Evolutionary conservation across 2,113 vertebrate species (phyloP), one percentile per base, ranked within the genome.

Genomic region (Gallinago undulata): DNA sequence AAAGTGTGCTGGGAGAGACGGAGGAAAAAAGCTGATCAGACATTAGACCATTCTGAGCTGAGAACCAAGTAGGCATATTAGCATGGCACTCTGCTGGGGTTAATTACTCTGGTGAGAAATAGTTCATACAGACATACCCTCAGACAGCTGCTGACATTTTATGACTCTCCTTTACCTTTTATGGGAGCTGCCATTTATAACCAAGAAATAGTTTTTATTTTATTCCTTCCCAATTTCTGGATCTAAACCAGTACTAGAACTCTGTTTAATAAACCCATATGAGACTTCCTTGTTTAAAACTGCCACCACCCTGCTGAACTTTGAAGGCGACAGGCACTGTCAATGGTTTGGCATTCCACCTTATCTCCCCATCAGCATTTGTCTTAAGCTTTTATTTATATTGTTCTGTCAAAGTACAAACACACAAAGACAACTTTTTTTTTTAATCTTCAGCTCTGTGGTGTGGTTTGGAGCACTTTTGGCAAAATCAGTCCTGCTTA

Each of bases 351-450:
- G 39, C 57, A 53, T 84, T 72, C 59, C n/a, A 66, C 22, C 13
- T 86, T 74, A 77, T 86, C 64, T 75, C 35, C 84, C n/a, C 27
- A 60, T 89, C 66, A 82, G 16, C 27, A 43, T 78, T 89, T 91
- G 53, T 89, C 27, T 84, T 70, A 59, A 90, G 28, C 41, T 84
- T 84, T 90, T 93, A 39, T 92, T 94, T 91, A 13, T 64, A 56
- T 72, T 89, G 27, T 82, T 81, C 60, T 78, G 21, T 80, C 67
- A 80, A 92, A 90, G 59, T 60, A 13, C 88, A 95, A 95, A 72
- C 35, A 67, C 35, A 63, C 15, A 89, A 59, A 81, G n/a, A 72
- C 33, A 76, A 56, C 24, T 69, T 78, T 77, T 86, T 55, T 33
- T 82, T 86, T 55, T 33, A 79, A 82, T 87, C 81, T 92, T 78